Evolutionary conservation across 2,888 invertebrate genomes (phyloP).

Genomic region (Cantharis rufa): DNA sequence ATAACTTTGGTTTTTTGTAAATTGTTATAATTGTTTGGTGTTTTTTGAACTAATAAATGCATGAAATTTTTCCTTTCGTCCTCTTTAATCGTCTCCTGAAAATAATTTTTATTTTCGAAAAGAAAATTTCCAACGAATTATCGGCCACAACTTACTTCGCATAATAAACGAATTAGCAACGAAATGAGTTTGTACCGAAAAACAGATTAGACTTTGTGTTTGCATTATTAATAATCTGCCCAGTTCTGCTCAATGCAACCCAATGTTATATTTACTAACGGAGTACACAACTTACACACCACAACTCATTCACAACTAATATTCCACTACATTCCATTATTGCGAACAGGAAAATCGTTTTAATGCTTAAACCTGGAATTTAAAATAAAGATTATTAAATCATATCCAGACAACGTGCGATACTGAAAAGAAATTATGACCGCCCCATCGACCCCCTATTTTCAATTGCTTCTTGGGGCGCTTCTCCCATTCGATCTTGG

Average conservation of each 20-base stretch:
- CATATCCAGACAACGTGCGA: neutral
- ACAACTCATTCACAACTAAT: neutral
- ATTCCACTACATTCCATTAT: neutral
- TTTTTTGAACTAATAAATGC: slow-evolving; percentile 23
- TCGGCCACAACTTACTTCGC: neutral
- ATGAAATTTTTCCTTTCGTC: neutral
- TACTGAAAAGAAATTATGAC: neutral
- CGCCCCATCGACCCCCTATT: neutral
- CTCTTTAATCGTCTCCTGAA: too few relatives aligned
- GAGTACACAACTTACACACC: neutral
- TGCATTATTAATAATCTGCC: neutral
- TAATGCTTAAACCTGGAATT: neutral
- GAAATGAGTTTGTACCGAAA: neutral
- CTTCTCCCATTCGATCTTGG: slow-evolving; percentile 26
- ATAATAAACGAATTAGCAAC: neutral
- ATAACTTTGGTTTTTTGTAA: slow-evolving; percentile 20
- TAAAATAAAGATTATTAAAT: neutral
- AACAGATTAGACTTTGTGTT: neutral
- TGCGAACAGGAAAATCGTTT: neutral
- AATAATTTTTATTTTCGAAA: too few relatives aligned
- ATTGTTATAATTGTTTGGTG: slow-evolving; percentile 16
- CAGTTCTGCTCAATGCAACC: neutral
- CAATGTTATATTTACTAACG: neutral
- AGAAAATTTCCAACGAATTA: neutral
- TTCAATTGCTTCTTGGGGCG: slow-evolving; percentile 14